Percentiles rank a stretch among this genome's conserved stretches.
Conservation (phyloP, 1,140 invertebrate species). For the Drosophila orena region DNA sequence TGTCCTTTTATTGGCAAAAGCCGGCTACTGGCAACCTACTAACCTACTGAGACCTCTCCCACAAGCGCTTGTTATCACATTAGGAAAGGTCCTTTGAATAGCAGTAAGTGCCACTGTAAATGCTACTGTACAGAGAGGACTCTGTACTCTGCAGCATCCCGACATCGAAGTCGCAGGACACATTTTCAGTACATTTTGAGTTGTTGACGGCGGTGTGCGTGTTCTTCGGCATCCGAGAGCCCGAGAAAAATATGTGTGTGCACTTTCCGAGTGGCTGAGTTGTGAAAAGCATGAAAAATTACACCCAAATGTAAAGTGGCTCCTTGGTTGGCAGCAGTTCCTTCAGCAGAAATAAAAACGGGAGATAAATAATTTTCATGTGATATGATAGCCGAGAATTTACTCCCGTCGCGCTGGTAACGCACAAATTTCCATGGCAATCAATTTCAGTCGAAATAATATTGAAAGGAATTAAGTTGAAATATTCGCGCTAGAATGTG, state of each 20-base stretch:
- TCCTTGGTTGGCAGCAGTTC: neutral
- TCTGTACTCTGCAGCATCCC: constrained; percentile 43
- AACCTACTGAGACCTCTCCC: constrained; percentile 60
- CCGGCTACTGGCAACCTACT: constrained; percentile 69
- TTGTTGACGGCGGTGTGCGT: constrained; percentile 73
- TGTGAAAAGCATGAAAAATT: constrained; percentile 66
- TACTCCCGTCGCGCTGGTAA: constrained; percentile 46
- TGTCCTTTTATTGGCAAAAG: constrained; percentile 39
- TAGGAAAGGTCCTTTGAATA: constrained; percentile 33
- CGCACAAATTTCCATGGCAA: constrained; percentile 38
- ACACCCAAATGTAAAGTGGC: constrained; percentile 63
- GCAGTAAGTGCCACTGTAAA: constrained; percentile 45
- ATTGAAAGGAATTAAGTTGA: constrained; percentile 65
- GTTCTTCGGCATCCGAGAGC: constrained; percentile 59
- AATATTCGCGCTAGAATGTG: constrained; percentile 36
- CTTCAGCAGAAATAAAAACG: constrained; percentile 34
- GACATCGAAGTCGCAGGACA: constrained; percentile 5
- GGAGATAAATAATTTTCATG: constrained; percentile 78
- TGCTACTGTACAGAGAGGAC: constrained; percentile 32
- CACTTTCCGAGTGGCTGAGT: constrained; percentile 31
- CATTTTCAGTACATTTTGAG: constrained; percentile 72
- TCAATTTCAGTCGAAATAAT: constrained; percentile 49
- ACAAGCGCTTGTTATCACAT: constrained; percentile 36
- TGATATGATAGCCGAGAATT: constrained; percentile 72
- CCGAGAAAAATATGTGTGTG: constrained; percentile 21